Base-by-base conservation (phyloP, 2,888 invertebrate genomes). In the Stenodema calcarata region DNA sequence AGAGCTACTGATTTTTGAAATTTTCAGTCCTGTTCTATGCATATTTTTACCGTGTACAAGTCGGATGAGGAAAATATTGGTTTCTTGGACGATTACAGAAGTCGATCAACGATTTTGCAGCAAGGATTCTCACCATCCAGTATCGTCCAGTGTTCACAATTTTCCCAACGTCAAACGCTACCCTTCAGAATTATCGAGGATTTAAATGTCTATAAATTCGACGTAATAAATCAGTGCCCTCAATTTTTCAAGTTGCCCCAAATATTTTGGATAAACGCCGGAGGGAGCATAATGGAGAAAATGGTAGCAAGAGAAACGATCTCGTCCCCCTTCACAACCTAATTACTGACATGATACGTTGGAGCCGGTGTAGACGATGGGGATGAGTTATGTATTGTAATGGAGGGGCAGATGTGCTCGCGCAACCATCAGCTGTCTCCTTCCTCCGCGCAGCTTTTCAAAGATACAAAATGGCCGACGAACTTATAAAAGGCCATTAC, bases 321-420 rank as follows among this genome's bases (percentile, higher is more conserved):
- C 54, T 23, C 16, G 2, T 62, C 23, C 62, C 62, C 62, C 62
- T 62, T 62, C 62, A 62, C 62, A 62, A 62, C 62, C 62, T 62
- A 62, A 62, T 62, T 62, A 62, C 62, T 62, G 62, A 62, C 62
- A 62, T 62, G 62, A 62, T 62, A 23, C 62, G 62, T 62, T 62
- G 62, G 23, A 62, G 18, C 62, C 62, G 62, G 62, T 62, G 62
- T 62, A 23, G 18, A 23, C 6, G 62, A 11, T 7, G 11, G 62
- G 62, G 54, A 62, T 62, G 62, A 62, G 62, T 62, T 62, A 62
- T 62, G 62, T 62, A 62, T 62, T 62, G 62, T 62, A 62, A 62
- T 62, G 62, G 62, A 62, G 16, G 62, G 62, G 62, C 62, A 62
- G 62, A 62, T 62, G 62, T 62, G 62, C 62, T 62, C 62, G 62